Evolutionary conservation across 2,888 invertebrate genomes (phyloP).

Genomic region (Tortrix viridana): DNA sequence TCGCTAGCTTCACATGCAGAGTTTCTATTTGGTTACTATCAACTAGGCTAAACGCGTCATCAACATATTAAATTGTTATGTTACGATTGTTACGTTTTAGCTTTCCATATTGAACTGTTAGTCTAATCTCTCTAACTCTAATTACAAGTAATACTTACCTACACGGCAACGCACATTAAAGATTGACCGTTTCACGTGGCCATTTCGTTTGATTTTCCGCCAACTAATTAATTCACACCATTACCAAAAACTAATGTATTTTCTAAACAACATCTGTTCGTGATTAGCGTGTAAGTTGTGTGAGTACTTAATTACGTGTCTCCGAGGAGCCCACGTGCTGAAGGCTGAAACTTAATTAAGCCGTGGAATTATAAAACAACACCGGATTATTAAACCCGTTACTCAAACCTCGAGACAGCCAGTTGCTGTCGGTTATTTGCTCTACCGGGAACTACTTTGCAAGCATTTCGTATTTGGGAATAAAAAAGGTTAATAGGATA

Average conservation of each 20-base stretch:
- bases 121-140: too few species aligned
- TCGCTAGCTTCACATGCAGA: too few species aligned
- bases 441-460: neutral
- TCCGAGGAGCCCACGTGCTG: constrained; percentile 34
- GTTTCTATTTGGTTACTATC: too few species aligned
- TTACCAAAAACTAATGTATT: constrained; percentile 7
- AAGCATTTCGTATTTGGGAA: too few species aligned
- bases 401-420: constrained; percentile 34
- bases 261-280: constrained; percentile 15
- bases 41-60: too few species aligned
- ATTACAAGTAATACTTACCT: too few species aligned
- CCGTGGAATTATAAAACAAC: constrained; percentile 33
- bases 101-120: too few species aligned
- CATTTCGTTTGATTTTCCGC: too few species aligned
- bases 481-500: too few species aligned
- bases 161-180: too few species aligned
- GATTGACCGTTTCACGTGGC: neutral
- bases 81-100: too few species aligned
- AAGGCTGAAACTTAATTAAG: constrained; percentile 35
- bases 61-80: too few species aligned
- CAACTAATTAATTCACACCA: neutral
- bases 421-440: constrained; percentile 15
- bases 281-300: constrained; percentile 35
- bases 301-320: constrained; percentile 53
- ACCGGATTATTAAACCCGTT: constrained; percentile 36